These are phyloP conservation scores for Zosterops hypoxanthus DNA, from an alignment of 2,113 vertebrate genomes.

Conservation along the genomic window DNA sequence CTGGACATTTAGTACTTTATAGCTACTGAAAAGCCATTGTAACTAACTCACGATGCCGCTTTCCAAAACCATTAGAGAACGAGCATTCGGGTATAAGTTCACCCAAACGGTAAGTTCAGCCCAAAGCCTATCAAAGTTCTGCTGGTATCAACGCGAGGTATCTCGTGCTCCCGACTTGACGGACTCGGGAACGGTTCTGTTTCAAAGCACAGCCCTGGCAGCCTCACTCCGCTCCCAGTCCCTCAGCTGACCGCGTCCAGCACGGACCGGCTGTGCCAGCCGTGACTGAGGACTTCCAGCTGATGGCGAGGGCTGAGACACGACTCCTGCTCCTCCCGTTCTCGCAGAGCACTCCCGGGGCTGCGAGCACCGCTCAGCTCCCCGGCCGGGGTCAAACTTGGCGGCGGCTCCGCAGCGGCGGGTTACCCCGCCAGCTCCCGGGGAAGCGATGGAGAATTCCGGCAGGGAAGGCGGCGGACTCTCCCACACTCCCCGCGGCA, in stretches of 20 bases:
- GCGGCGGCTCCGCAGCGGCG: not conserved
- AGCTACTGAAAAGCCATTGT: not conserved
- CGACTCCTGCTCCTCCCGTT: not conserved
- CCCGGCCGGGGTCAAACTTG: not conserved
- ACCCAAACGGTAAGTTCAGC: not conserved
- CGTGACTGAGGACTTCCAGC: not conserved
- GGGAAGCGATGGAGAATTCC: not conserved
- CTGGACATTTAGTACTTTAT: not conserved
- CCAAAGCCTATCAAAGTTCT: not conserved
- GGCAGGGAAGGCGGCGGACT: not conserved
- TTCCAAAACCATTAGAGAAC: not conserved
- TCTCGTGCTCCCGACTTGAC: accelerated
- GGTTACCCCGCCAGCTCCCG: not conserved
- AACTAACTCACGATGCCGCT: accelerated
- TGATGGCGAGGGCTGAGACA: not conserved
- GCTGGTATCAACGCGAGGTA: accelerated
- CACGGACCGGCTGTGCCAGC: not conserved
- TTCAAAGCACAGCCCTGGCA: not conserved
- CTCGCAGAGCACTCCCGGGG: not conserved
- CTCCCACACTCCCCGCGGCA: not conserved
- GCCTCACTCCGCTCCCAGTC: not conserved
- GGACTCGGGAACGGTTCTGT: accelerated
- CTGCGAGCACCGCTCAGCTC: not conserved
- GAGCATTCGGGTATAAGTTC: accelerated
- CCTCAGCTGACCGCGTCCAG: not conserved